Percentiles rank a stretch among this genome's conserved stretches.
phyloP scores from a whole-genome alignment of 1,140 invertebrate genomes.

The Drosophila kikkawai region DNA sequence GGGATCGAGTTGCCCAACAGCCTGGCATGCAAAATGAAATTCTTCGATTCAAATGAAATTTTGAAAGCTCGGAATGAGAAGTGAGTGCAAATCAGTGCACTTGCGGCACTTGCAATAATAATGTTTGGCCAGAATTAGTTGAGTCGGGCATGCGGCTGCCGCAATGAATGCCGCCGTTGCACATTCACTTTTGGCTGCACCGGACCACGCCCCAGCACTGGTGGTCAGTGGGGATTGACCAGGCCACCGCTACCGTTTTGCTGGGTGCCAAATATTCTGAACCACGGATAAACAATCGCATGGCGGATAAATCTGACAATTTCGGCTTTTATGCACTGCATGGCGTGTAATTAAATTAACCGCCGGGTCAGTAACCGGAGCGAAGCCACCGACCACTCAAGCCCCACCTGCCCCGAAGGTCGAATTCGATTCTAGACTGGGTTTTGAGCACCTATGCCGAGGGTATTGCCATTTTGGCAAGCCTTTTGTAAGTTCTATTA shows the following conservation, averaged over 20 bases:
- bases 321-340: slow-evolving; percentile 32
- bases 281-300: slow-evolving; percentile 39
- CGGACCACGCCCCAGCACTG: slow-evolving; percentile 59
- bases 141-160: slow-evolving; percentile 8
- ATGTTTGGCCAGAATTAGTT: slow-evolving; percentile 47
- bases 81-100: slow-evolving; percentile 50
- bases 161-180: slow-evolving; percentile 42
- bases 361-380: slow-evolving; percentile 45
- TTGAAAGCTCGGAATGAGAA: slow-evolving; percentile 44
- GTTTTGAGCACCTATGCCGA: background rate
- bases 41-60: slow-evolving; percentile 54
- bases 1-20: slow-evolving; percentile 44
- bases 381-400: slow-evolving; percentile 5
- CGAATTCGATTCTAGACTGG: slow-evolving; percentile 27
- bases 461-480: background rate
- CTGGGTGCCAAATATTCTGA: slow-evolving; percentile 53
- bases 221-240: slow-evolving; percentile 44
- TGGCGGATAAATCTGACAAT: slow-evolving; percentile 54
- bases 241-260: slow-evolving; percentile 43
- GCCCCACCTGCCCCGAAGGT: slow-evolving; percentile 60
- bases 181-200: slow-evolving; percentile 76
- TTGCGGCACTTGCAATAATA: slow-evolving; percentile 58
- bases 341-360: slow-evolving; percentile 59
- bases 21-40: slow-evolving; percentile 63
- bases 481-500: background rate